Conservation (phyloP, 2,888 invertebrate genomes). For the Portevinia maculata region DNA sequence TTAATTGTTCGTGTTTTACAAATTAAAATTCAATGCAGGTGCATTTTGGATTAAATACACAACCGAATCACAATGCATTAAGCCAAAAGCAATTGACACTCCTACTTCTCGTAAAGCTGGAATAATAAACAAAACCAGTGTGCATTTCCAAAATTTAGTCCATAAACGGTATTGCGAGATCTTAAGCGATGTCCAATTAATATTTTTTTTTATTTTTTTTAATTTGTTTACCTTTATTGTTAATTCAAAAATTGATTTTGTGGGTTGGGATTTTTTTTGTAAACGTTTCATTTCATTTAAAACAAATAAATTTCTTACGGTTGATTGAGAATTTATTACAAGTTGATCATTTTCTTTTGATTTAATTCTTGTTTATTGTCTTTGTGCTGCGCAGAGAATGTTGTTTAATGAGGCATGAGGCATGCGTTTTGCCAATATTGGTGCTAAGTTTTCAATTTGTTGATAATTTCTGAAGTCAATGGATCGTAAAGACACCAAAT, state of each 20-base stretch:
- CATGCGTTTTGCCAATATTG: constrained; percentile 29
- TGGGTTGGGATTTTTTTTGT: neutral
- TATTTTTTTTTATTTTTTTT: constrained; percentile 2
- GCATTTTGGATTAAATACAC: constrained; percentile 5
- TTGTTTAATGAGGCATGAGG: constrained; percentile 41
- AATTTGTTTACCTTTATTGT: neutral
- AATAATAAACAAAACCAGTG: constrained; percentile 4
- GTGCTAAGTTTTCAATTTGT: constrained; percentile 61
- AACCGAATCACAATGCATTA: constrained; percentile 40
- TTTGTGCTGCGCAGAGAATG: neutral
- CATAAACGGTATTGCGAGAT: constrained; percentile 56
- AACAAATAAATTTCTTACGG: constrained; percentile 27
- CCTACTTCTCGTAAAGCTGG: constrained; percentile 8
- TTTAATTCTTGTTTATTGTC: neutral
- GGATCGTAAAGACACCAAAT: constrained; percentile 29
- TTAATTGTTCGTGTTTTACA: too few relatives aligned
- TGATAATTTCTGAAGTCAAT: constrained; percentile 33
- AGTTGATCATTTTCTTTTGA: constrained; percentile 37
- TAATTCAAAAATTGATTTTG: constrained; percentile 4
- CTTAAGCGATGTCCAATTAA: constrained; percentile 54
- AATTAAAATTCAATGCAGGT: too few relatives aligned
- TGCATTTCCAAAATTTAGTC: constrained; percentile 20
- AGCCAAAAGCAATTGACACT: constrained; percentile 42
- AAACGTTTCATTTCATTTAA: neutral
- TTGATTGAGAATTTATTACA: constrained; percentile 60